These are phyloP conservation scores for Heliothis subflexa DNA, from an alignment of 1,140 invertebrate genomes.

Conservation along the genomic window DNA sequence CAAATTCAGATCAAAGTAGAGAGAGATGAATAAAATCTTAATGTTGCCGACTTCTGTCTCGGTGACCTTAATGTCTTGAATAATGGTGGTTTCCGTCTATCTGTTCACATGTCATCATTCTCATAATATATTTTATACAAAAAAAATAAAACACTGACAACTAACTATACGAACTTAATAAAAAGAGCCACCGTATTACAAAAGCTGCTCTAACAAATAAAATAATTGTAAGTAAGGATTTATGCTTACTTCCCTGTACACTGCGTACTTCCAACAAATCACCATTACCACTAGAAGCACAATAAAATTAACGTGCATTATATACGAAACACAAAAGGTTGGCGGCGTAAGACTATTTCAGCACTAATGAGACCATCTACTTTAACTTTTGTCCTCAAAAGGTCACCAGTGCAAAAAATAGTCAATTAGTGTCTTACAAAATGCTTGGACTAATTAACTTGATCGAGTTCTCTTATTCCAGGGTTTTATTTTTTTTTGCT, in stretches of 20 bases:
- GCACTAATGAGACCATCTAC: constrained; percentile 68
- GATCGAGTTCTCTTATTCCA: constrained; percentile 74
- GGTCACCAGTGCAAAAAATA: constrained; percentile 67
- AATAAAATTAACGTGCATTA: constrained; percentile 42
- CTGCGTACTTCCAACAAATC: constrained; percentile 4
- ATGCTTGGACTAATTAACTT: constrained; percentile 79
- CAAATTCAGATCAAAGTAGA: constrained; percentile 14
- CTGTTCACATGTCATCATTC: neutral
- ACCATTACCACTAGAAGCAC: constrained; percentile 42
- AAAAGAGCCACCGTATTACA: too few species aligned
- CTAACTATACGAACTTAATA: too few species aligned
- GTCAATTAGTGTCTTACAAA: constrained; percentile 76
- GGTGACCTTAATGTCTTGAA: constrained; percentile 4
- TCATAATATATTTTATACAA: too few species aligned
- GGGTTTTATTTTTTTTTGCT: constrained; percentile 58
- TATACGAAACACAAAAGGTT: constrained; percentile 50
- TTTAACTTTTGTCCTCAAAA: constrained; percentile 71
- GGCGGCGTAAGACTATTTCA: constrained; percentile 51
- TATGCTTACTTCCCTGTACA: neutral
- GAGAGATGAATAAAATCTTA: constrained; percentile 30
- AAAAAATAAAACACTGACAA: too few species aligned
- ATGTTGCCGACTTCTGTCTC: constrained; percentile 14
- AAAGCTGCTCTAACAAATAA: neutral
- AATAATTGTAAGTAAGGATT: constrained; percentile 4
- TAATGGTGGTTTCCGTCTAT: constrained; percentile 25